A percentile compares a stretch with the other conserved stretches of the same genome.
Conservation (phyloP, 64 coral and sea anemone species). For the Actinia tenebrosa region DNA sequence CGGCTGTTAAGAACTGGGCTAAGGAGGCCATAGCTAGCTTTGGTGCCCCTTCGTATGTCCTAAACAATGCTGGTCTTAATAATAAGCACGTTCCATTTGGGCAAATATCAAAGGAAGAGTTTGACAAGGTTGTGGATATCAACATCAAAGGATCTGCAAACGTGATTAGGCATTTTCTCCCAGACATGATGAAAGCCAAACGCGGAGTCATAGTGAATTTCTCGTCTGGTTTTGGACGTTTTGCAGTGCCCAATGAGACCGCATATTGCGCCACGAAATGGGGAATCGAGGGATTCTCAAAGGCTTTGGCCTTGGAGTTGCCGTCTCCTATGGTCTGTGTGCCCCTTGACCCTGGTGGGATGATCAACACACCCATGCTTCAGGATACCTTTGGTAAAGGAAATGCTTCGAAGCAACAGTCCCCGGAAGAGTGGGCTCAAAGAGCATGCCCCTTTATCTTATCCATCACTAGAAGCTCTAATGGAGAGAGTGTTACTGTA, state of each 20-base stretch:
- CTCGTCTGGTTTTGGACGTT: slow-evolving; percentile 45
- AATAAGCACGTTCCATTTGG: slow-evolving; percentile 34
- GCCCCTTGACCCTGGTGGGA: slow-evolving; percentile 37
- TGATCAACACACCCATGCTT: slow-evolving; percentile 46
- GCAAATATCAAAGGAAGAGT: slow-evolving; percentile 42
- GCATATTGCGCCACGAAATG: slow-evolving; percentile 50
- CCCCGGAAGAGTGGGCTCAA: slow-evolving; percentile 45
- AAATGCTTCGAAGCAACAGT: not conserved
- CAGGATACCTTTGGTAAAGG: slow-evolving; percentile 31
- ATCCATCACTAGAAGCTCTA: slow-evolving; percentile 32
- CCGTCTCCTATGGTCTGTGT: slow-evolving; percentile 47
- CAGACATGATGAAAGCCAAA: slow-evolving; percentile 48
- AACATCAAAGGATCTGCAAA: slow-evolving; percentile 68
- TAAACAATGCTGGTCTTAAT: slow-evolving; percentile 51
- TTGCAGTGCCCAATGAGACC: not conserved
- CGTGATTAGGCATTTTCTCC: slow-evolving; percentile 48
- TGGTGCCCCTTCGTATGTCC: slow-evolving; percentile 39
- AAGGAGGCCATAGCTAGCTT: slow-evolving; percentile 18
- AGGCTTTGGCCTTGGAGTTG: slow-evolving; percentile 43
- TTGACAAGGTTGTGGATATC: slow-evolving; percentile 59
- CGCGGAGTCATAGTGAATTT: slow-evolving; percentile 50
- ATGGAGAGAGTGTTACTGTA: slow-evolving; percentile 49
- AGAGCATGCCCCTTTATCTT: slow-evolving; percentile 55
- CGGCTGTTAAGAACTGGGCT: slow-evolving; percentile 38
- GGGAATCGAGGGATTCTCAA: slow-evolving; percentile 56